Evolutionary conservation across 2,797 vertebrate genomes (phyloP), one percentile per base, ranked within the genome.

Genomic region (Gastrophryne carolinensis): DNA sequence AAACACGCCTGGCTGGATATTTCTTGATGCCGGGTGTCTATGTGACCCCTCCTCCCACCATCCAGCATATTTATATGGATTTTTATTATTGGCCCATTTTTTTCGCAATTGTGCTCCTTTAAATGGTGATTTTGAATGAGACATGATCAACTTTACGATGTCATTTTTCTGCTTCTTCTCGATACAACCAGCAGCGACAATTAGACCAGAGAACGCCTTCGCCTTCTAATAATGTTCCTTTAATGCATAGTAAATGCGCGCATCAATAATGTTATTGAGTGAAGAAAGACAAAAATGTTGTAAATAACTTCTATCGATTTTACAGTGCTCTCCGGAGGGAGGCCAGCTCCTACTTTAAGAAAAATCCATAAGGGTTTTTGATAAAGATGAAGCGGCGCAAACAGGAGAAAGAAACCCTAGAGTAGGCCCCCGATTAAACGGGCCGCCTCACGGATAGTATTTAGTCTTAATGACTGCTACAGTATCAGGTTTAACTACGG

Each of bases 211-310:
- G 58, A 57, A 57, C 15, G 27, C 52, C 12, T 10, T 21, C 39
- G 47, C 11, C 27, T 39, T 58, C 21, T 10, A 67, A 58, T 72
- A 10, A 75, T 54, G 26, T 30, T 5, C 68, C 80, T 80, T 81
- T 56, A 81, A 83, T 81, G 69, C 58, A 84, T 80, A 80, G 67
- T 79, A 83, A 73, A 62, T 82, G 61, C 69, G 71, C 71, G 44
- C 79, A 79, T 86, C 85, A 87, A 86, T 84, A 87, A 85, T 66
- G 79, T 83, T 87, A 86, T 72, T 86, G 83, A 83, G 79, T 85
- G 81, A 82, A 66, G 75, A 84, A 81, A 84, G 64, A 81, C 69
- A 29, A 63, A 86, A 81, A 83, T 70, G 56, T 80, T 84, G 80
- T 61, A 73, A 84, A 82, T 81, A 85, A 82, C 65, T 71, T 79